Evolutionary conservation across 2,888 invertebrate genomes (phyloP).

Genomic region (Euphydryas editha): DNA sequence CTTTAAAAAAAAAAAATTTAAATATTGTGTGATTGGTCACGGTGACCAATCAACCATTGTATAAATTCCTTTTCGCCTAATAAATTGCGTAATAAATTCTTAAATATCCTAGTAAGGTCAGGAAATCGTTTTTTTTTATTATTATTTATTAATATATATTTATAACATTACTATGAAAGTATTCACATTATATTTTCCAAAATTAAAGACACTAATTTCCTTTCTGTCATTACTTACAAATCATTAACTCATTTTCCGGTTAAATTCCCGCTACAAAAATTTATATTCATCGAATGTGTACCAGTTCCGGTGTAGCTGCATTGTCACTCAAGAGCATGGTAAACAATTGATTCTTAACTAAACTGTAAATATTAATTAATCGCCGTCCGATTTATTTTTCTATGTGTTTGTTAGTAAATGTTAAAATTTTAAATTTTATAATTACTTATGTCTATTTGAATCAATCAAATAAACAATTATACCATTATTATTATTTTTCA

Average conservation of each 20-base stretch:
- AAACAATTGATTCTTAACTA: not conserved
- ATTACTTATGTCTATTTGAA: too few species aligned
- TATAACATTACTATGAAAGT: not conserved
- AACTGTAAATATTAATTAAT: too few species aligned
- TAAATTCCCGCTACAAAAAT: constrained; percentile 33
- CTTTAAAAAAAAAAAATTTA: not conserved
- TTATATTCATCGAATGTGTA: constrained; percentile 40
- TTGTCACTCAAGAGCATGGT: constrained; percentile 15
- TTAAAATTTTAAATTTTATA: too few species aligned
- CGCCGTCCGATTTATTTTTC: too few species aligned
- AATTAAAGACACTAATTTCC: not conserved
- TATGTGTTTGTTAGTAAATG: too few species aligned
- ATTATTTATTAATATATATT: not conserved
- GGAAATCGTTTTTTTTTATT: not conserved
- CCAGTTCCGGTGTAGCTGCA: constrained; percentile 31
- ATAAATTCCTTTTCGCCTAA: constrained; percentile 51
- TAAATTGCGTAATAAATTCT: not conserved
- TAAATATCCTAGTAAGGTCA: not conserved
- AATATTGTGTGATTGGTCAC: constrained; percentile 27
- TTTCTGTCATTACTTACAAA: not conserved
- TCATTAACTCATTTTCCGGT: constrained; percentile 17
- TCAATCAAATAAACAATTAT: too few species aligned
- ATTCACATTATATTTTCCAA: too few species aligned
- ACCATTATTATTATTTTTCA: too few species aligned
- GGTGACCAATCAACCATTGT: constrained; percentile 50